These are phyloP conservation scores for Silurus lanzhouensis DNA, from an alignment of 2,797 vertebrate species.

Conservation along the genomic window DNA sequence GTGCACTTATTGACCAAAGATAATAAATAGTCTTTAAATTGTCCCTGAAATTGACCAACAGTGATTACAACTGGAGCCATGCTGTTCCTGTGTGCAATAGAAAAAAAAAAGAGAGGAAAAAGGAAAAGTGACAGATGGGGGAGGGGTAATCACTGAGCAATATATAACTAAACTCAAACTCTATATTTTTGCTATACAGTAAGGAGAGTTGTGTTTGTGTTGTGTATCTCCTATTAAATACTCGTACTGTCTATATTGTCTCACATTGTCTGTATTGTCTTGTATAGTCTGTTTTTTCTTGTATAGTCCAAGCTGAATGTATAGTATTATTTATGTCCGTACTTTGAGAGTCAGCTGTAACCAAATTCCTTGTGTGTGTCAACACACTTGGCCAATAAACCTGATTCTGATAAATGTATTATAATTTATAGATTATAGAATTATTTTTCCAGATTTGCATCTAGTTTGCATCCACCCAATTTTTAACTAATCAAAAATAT, in stretches of 20 bases:
- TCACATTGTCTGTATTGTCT: too few species aligned
- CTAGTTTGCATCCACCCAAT: neutral
- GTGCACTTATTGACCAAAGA: slow-evolving; percentile 89
- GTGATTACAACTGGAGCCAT: slow-evolving; percentile 96
- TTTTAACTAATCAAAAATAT: neutral
- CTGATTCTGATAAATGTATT: too few species aligned
- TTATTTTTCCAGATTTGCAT: neutral
- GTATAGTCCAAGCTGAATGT: too few species aligned
- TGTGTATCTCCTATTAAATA: too few species aligned
- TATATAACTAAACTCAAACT: slow-evolving; percentile 8
- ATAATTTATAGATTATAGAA: too few species aligned
- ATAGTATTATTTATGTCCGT: too few species aligned
- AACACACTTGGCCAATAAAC: too few species aligned
- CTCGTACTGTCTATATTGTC: too few species aligned
- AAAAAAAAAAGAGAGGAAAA: slow-evolving; percentile 60
- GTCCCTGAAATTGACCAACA: slow-evolving; percentile 99
- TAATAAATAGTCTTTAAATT: slow-evolving; percentile 99
- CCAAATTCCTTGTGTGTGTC: too few species aligned
- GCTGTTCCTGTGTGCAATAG: slow-evolving; percentile 87
- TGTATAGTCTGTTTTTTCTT: too few species aligned
- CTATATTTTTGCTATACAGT: neutral
- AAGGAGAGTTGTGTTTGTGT: neutral
- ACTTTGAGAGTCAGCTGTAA: too few species aligned
- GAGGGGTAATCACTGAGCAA: slow-evolving; percentile 56
- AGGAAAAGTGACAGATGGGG: slow-evolving; percentile 33